phyloP scores from a whole-genome alignment of 2,888 invertebrate species.

The Ophion ellenae region DNA sequence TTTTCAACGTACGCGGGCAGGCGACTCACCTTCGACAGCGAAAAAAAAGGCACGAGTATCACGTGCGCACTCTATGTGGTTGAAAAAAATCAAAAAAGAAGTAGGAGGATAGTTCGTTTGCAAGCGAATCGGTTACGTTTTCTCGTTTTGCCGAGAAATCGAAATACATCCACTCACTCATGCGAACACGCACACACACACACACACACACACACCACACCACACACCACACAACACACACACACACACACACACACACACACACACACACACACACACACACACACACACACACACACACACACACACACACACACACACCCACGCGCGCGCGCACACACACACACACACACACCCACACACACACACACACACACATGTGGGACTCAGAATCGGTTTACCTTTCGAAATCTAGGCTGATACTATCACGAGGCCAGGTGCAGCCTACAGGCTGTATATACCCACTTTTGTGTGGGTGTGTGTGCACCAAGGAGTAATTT shows the following conservation, averaged over 20 bases:
- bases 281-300: too few relatives aligned
- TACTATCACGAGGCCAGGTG: conserved; percentile 25
- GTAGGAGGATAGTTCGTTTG: conserved; percentile 21
- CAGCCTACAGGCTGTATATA: neutral
- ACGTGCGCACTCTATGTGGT: conserved; percentile 34
- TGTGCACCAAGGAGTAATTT: conserved; percentile 20
- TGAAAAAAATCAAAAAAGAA: conserved; percentile 44
- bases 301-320: too few relatives aligned
- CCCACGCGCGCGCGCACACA: neutral
- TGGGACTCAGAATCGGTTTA: conserved; percentile 37
- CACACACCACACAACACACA: too few relatives aligned
- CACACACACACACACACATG: neutral
- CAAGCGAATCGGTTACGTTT: conserved; percentile 42
- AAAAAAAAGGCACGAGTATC: conserved; percentile 39
- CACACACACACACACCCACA: neutral
- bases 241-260: too few relatives aligned
- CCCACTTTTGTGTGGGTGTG: neutral
- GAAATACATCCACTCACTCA: conserved; percentile 6
- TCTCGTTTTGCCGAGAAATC: conserved; percentile 47
- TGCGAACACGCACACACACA: too few relatives aligned
- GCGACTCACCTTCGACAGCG: conserved; percentile 31
- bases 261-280: too few relatives aligned
- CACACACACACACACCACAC: too few relatives aligned
- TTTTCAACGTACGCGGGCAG: conserved; percentile 32
- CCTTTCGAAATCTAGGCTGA: conserved; percentile 36